Evolutionary conservation across 2,888 invertebrate species (phyloP).

Genomic region (Thereva nobilitata): DNA sequence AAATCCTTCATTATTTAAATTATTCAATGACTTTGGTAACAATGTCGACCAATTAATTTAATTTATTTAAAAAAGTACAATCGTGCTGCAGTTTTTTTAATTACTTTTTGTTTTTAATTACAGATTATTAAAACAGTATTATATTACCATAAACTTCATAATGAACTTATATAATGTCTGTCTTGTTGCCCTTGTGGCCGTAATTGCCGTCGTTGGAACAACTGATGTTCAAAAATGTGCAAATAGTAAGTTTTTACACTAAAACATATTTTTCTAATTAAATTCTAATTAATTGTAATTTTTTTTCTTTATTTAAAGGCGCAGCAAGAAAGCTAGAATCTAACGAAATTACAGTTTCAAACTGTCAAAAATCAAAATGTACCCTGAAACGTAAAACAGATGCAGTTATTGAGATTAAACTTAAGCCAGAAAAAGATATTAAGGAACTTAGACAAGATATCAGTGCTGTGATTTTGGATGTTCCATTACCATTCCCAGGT

Average conservation of each 20-base stretch:
- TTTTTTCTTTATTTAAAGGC: slow-evolving; percentile 54
- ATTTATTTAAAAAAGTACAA: no score
- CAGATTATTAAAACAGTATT: no score
- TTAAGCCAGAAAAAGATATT: slow-evolving; percentile 65
- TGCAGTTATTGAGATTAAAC: slow-evolving; percentile 62
- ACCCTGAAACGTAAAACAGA: slow-evolving; percentile 66
- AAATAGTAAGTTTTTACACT: slow-evolving; percentile 16
- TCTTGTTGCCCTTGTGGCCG: no score
- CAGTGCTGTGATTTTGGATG: slow-evolving; percentile 64
- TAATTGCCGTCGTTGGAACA: not conserved
- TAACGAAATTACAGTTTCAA: slow-evolving; percentile 62
- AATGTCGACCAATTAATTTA: no score
- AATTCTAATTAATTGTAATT: not conserved
- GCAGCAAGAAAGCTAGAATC: slow-evolving; percentile 54
- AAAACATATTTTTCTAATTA: not conserved
- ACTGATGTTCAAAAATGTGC: slow-evolving; percentile 24
- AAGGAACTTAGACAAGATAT: slow-evolving; percentile 64
- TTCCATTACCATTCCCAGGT: slow-evolving; percentile 75
- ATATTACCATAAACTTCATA: no score
- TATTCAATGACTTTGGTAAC: no score
- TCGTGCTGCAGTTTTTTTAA: no score
- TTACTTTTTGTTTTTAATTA: no score
- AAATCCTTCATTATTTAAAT: no score
- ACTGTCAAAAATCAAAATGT: slow-evolving; percentile 70
- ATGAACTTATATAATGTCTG: no score